Evolutionary conservation across 2,797 vertebrate species (phyloP).

Genomic region (Eurystomus glaucurus): DNA sequence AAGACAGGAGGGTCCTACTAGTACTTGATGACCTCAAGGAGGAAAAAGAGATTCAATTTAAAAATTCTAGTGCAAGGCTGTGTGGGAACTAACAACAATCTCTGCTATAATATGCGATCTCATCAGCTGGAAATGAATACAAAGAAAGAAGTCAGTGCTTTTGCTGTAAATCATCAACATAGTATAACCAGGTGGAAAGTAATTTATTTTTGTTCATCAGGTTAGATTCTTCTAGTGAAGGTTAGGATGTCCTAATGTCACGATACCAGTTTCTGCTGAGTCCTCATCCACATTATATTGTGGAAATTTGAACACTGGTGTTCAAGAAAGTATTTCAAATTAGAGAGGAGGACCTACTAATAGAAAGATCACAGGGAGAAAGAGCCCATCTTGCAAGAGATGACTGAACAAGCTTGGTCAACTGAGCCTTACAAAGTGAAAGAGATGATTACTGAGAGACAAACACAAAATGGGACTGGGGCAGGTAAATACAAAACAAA

Average conservation of each 20-base stretch:
- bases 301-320: background rate
- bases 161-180: background rate
- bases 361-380: background rate
- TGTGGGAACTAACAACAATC: background rate
- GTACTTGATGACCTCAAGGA: background rate
- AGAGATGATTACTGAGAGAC: background rate
- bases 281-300: background rate
- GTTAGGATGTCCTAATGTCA: background rate
- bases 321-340: background rate
- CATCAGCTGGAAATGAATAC: background rate
- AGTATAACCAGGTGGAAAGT: background rate
- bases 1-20: background rate
- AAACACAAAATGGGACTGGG: background rate
- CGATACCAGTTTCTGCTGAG: background rate
- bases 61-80: background rate
- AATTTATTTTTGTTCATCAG: background rate
- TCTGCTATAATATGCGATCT: background rate
- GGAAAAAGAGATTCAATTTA: background rate
- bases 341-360: background rate
- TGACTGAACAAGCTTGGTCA: background rate
- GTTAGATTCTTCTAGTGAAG: background rate
- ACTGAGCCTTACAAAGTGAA: background rate
- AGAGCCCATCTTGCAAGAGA: background rate
- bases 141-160: background rate
- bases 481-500: background rate